A percentile compares a stretch with the other conserved stretches of the same genome.
Conservation (phyloP, 2,888 invertebrate species). For the Chouioia cunea region DNA sequence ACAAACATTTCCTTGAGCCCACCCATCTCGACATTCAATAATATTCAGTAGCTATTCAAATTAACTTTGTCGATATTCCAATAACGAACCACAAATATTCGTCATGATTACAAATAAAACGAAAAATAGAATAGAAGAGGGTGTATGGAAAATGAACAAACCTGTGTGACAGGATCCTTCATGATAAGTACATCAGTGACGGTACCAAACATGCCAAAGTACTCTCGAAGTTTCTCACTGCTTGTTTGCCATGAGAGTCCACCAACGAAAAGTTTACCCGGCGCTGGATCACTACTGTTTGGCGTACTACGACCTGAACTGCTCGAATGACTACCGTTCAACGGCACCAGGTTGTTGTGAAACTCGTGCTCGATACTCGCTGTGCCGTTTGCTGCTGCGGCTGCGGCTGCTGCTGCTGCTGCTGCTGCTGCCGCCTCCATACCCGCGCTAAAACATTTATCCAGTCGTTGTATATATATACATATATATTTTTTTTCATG, state of each 20-base stretch:
- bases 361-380: slow-evolving; percentile 71
- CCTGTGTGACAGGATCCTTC: slow-evolving; percentile 95
- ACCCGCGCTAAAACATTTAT: slow-evolving; percentile 65
- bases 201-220: slow-evolving; percentile 92
- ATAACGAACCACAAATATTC: no score
- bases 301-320: slow-evolving; percentile 85
- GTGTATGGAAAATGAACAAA: no score
- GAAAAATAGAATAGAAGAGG: no score
- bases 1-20: no score
- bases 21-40: no score
- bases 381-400: slow-evolving; percentile 69
- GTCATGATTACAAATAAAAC: no score
- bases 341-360: slow-evolving; percentile 67
- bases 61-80: no score
- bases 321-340: slow-evolving; percentile 73
- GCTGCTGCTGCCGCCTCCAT: slow-evolving; percentile 68
- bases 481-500: neutral
- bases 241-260: slow-evolving; percentile 95
- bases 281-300: slow-evolving; percentile 78
- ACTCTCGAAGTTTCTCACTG: slow-evolving; percentile 91
- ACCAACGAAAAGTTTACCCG: slow-evolving; percentile 90
- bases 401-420: slow-evolving; percentile 59
- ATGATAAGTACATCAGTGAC: slow-evolving; percentile 93
- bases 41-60: no score
- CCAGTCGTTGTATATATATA: neutral